Evolutionary conservation across 2,888 invertebrate genomes (phyloP), one percentile per base, ranked within the genome.

Genomic region (Drosophila sordidula): DNA sequence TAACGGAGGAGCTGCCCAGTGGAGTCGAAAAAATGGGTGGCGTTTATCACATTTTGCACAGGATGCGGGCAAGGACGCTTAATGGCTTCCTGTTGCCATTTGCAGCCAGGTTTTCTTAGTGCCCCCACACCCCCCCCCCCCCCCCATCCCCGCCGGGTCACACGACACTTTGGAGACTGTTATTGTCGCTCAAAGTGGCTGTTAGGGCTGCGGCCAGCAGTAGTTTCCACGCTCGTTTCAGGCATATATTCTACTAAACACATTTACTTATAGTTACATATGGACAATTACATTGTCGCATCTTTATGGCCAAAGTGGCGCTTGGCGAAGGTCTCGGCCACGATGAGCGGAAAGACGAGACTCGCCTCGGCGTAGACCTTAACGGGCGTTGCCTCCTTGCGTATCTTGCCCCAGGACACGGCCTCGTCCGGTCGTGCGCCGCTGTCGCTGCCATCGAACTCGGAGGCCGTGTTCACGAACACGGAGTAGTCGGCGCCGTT

Each of bases 381-480:
- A 0, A 99, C 97, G 0, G 99, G 98, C 26, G 94, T 95, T 0
- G 98, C 97, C 70, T 96, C 95, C 73, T 95, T 95, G 88, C 95
- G 95, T 65, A 99, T 98, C 93, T 99, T 99, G 0, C 99, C 99
- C 99, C 99, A 99, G 3, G 99, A 99, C 1, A 99, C 95, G 0
- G 99, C 99, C 93, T 99, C 99, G 93, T 99, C 99, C 0, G 99
- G 99, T 62, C 97, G 94, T 0, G 99, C 99, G 0, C 99, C 99
- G 34, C 98, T 96, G 92, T 99, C 99, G 90, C 98, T 98, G 0
- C 98, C 99, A 93, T 99, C 99, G 93, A 96, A 99, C 92, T 99
- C 99, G 32, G 96, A 95, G 0, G 96, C 96, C 0, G 99, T 99
- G 92, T 99, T 99, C 11, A 99, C 93, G 92, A 96, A 99, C 0